Conservation (phyloP, 2,113 vertebrate genomes). For the Salvelinus alpinus region DNA sequence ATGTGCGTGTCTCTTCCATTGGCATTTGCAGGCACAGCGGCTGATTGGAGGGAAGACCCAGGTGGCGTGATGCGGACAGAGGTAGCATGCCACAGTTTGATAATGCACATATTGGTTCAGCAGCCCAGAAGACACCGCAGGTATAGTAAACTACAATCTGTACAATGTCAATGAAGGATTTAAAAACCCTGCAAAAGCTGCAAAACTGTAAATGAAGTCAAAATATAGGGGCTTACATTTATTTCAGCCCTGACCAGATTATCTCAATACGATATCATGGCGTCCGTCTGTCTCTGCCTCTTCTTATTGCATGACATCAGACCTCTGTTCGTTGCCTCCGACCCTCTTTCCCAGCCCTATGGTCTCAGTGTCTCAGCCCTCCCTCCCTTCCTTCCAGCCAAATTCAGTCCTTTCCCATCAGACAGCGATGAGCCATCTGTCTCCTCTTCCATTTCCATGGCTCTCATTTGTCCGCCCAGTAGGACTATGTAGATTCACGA, state of each 20-base stretch:
- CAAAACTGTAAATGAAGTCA: too few relatives aligned
- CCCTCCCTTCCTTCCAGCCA: conserved; percentile 43
- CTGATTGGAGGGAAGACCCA: background rate
- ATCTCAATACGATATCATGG: conserved; percentile 51
- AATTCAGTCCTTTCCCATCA: conserved; percentile 59
- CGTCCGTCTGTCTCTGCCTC: conserved; percentile 12
- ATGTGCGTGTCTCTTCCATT: background rate
- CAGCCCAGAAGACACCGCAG: background rate
- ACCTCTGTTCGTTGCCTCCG: conserved; percentile 21
- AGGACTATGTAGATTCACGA: conserved; percentile 64
- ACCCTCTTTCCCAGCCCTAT: conserved; percentile 38
- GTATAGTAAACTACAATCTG: too few relatives aligned
- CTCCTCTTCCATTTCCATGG: conserved; percentile 59
- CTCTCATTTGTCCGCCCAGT: conserved; percentile 73
- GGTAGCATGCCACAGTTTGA: background rate
- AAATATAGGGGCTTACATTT: too few relatives aligned
- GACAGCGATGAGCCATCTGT: conserved; percentile 72
- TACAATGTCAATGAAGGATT: too few relatives aligned
- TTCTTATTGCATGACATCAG: conserved; percentile 39
- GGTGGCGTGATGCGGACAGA: background rate
- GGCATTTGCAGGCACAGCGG: background rate
- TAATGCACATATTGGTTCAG: background rate
- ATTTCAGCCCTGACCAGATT: conserved; percentile 8
- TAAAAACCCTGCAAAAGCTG: too few relatives aligned
- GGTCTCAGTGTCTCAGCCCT: conserved; percentile 49